A percentile compares a stretch with the other conserved stretches of the same genome.
These are phyloP conservation scores for Drosophila sechellia DNA, from an alignment of 1,140 invertebrate genomes.

Conservation along the genomic window DNA sequence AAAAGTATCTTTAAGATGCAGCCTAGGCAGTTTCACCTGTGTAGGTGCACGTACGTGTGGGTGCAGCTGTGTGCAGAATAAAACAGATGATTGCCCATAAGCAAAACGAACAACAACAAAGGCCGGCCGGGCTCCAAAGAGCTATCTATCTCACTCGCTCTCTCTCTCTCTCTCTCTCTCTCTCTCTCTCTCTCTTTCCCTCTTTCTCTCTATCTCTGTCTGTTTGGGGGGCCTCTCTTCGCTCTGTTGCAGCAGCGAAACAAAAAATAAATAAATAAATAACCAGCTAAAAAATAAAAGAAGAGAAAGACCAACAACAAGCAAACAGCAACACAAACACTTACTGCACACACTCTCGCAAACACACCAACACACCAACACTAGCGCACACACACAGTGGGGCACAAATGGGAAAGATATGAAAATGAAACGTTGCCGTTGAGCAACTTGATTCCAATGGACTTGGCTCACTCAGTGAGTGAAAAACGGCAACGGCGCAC, in stretches of 20 bases:
- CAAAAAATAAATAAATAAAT: constrained; percentile 77
- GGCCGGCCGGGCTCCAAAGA: constrained; percentile 64
- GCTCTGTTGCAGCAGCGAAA: constrained; percentile 55
- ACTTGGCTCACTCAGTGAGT: constrained; percentile 43
- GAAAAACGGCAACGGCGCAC: constrained; percentile 60
- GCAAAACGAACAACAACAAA: constrained; percentile 57
- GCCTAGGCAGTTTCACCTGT: constrained; percentile 20
- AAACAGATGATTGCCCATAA: constrained; percentile 82
- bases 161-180: constrained; percentile 33
- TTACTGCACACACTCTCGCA: constrained; percentile 31
- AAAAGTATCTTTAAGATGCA: background rate
- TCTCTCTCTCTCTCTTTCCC: constrained; percentile 27
- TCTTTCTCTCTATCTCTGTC: constrained; percentile 12
- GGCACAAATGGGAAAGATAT: constrained; percentile 65
- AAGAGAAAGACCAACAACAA: constrained; percentile 56
- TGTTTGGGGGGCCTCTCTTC: constrained; percentile 22
- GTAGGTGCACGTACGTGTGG: constrained; percentile 37
- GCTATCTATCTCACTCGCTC: constrained; percentile 39
- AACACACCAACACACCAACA: too few species aligned
- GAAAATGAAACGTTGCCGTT: constrained; percentile 69
- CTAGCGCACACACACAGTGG: constrained; percentile 19
- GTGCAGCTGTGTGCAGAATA: constrained; percentile 66
- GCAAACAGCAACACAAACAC: constrained; percentile 64
- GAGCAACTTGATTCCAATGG: constrained; percentile 52
- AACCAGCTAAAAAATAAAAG: constrained; percentile 40